phyloP scores from a whole-genome alignment of 1,140 invertebrate genomes.

The Aphaenogaster floridana region DNA sequence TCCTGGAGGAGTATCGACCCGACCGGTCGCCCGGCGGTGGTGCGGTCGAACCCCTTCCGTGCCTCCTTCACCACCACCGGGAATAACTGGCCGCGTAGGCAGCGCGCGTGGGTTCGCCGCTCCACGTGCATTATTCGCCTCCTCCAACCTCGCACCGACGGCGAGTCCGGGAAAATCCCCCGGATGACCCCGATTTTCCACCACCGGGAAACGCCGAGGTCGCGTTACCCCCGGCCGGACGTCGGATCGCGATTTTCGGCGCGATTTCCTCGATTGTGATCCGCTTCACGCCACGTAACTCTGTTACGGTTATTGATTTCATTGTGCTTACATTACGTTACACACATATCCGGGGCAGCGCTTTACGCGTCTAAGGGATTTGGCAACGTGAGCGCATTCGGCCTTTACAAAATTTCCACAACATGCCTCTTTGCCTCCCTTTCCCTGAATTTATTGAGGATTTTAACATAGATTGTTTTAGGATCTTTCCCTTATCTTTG shows the following conservation, averaged over 20 bases:
- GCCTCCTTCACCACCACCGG: constrained; percentile 54
- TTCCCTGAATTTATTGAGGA: background rate
- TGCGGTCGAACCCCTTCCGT: constrained; percentile 71
- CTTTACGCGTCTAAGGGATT: background rate
- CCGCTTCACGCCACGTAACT: background rate
- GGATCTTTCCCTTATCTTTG: background rate
- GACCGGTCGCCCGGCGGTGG: constrained; percentile 48
- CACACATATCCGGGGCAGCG: background rate
- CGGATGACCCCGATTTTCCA: constrained; percentile 59
- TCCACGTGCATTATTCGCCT: constrained; percentile 68
- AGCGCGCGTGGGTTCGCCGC: constrained; percentile 65
- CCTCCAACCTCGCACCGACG: constrained; percentile 31
- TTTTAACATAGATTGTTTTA: background rate
- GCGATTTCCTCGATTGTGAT: constrained; percentile 2
- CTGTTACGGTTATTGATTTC: constrained; percentile 20
- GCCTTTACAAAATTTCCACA: constrained; percentile 5
- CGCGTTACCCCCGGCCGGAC: background rate
- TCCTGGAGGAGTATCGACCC: constrained; percentile 62
- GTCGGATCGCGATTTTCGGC: constrained; percentile 38
- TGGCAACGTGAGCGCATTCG: background rate
- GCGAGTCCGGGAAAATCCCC: constrained; percentile 33
- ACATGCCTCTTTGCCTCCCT: background rate
- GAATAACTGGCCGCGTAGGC: constrained; percentile 63
- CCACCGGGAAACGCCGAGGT: constrained; percentile 16
- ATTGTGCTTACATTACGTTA: background rate